Evolutionary conservation across 30 jellyfish, hydroid and myxozoan genomes (phyloP), one percentile per base, ranked within the genome.

Genomic region (Sanderia malayensis): DNA sequence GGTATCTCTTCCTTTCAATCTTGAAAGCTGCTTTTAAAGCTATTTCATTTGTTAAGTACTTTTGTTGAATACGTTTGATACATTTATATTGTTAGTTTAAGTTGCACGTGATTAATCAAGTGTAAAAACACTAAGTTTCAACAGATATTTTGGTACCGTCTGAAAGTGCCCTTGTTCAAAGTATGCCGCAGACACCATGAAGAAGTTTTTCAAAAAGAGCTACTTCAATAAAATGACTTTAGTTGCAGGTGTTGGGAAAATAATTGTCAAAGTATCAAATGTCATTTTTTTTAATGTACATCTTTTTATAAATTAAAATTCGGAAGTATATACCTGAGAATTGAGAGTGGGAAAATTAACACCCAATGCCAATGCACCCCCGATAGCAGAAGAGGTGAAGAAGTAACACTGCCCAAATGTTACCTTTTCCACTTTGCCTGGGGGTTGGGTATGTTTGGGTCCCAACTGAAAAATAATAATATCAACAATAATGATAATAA

Each of bases 41-140:
- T 61, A 61, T 61, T 23, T 61, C 46, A 13, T 61, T 61, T 27
- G 73, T 61, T 28, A 31, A 61, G 31, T 61, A 31, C 73, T 19
- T 61, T 61, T 61, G 73, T 61, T 61, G 73, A 61, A 61, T 61
- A 61, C 73, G 22, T 27, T 61, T 61, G 47, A 23, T 61, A 31
- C 73, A 20, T 61, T n/a, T 61, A 61, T 53, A 23, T 53, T 15
- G 67, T 53, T 53, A 53, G 67, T 31, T 19, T 61, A 61, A 61
- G 73, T 11, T 0, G 73, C 73, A 61, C 57, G 27, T 23, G 73
- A 20, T 28, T 61, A 28, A 61, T 61, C 22, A 0, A 61, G 47
- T 28, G 20, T 13, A 61, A 53, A 4, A 10, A 9, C 24, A 53
- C 8, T 19, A 53, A 53, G 47, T 61, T 0, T 0, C 47, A 61